A percentile compares a stretch with the other conserved stretches of the same genome.
Evolutionary conservation across 2,888 invertebrate genomes (phyloP).

Genomic region (Caenorhabditis zanzibari): DNA sequence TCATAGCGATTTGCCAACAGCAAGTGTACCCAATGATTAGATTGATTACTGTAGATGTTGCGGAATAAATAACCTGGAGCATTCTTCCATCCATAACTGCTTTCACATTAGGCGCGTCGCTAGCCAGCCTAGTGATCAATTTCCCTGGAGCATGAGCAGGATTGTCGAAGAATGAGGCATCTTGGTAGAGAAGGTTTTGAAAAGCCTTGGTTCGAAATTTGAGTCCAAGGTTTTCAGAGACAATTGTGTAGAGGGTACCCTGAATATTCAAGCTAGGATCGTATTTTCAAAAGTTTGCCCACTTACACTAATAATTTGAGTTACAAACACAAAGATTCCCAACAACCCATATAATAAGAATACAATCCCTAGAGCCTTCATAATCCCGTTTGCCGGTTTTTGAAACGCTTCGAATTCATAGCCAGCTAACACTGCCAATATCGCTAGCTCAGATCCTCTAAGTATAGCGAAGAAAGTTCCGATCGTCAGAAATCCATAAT

Average conservation of each 20-base stretch:
- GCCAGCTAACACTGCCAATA: conserved; percentile 84
- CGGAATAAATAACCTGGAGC: conserved; percentile 83
- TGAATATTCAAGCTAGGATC: conserved; percentile 18
- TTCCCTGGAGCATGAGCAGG: conserved; percentile 84
- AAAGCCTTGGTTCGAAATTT: conserved; percentile 73
- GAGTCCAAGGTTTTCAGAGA: conserved; percentile 74
- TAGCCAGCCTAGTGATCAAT: conserved; percentile 83
- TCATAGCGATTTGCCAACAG: conserved; percentile 83
- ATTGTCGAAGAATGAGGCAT: conserved; percentile 84
- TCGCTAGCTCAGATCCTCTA: conserved; percentile 84
- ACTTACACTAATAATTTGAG: conserved; percentile 67
- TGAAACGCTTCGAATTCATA: conserved; percentile 65
- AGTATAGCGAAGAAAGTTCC: conserved; percentile 77
- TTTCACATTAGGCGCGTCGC: conserved; percentile 84
- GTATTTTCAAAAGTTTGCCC: not conserved
- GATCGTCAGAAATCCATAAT: conserved; percentile 66
- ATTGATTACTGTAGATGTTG: conserved; percentile 83
- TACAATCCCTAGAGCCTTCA: conserved; percentile 22
- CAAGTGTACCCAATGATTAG: conserved; percentile 84
- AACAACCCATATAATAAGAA: conserved; percentile 42
- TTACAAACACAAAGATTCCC: conserved; percentile 59
- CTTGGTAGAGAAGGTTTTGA: conserved; percentile 83
- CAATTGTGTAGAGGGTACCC: conserved; percentile 63
- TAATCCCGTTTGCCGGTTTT: conserved; percentile 32
- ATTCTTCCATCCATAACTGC: conserved; percentile 83